Evolutionary conservation across 2,888 invertebrate species (phyloP).

Genomic region (Orgyia antiqua): DNA sequence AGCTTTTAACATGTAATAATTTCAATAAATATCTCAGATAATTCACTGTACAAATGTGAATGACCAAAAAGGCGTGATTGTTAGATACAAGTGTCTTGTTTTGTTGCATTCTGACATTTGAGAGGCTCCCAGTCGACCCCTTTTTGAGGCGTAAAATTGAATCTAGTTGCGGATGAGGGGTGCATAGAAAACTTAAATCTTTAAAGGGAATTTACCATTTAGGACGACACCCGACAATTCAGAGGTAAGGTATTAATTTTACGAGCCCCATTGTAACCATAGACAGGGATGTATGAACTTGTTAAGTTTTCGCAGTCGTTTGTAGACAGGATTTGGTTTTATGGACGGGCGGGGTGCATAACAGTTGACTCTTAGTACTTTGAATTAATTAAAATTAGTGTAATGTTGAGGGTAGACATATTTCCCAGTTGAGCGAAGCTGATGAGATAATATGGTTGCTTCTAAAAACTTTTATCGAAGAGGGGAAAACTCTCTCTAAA

Average conservation of each 20-base stretch:
- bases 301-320: slow-evolving; percentile 68
- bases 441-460: slow-evolving; percentile 44
- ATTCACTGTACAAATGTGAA: slow-evolving; percentile 25
- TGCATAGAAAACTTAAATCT: slow-evolving; percentile 73
- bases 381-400: slow-evolving; percentile 69
- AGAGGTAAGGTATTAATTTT: slow-evolving; percentile 74
- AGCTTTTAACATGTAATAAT: too few species aligned
- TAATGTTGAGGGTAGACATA: slow-evolving; percentile 34
- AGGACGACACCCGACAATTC: slow-evolving; percentile 55
- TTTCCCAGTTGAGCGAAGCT: slow-evolving; percentile 36
- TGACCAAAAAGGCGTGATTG: slow-evolving; percentile 27
- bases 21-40: slow-evolving; percentile 38
- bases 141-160: slow-evolving; percentile 76
- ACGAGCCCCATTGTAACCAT: slow-evolving; percentile 60
- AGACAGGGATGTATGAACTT: slow-evolving; percentile 63
- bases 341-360: slow-evolving; percentile 34
- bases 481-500: too few species aligned
- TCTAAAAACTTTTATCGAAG: slow-evolving; percentile 54
- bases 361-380: slow-evolving; percentile 47
- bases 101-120: slow-evolving; percentile 62
- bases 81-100: slow-evolving; percentile 44
- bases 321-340: slow-evolving; percentile 49
- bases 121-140: slow-evolving; percentile 62
- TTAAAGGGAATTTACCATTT: slow-evolving; percentile 69
- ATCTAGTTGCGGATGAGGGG: slow-evolving; percentile 74